These are phyloP conservation scores for Siderastrea siderea DNA, from an alignment of 92 coral and sea anemone genomes.

Conservation along the genomic window DNA sequence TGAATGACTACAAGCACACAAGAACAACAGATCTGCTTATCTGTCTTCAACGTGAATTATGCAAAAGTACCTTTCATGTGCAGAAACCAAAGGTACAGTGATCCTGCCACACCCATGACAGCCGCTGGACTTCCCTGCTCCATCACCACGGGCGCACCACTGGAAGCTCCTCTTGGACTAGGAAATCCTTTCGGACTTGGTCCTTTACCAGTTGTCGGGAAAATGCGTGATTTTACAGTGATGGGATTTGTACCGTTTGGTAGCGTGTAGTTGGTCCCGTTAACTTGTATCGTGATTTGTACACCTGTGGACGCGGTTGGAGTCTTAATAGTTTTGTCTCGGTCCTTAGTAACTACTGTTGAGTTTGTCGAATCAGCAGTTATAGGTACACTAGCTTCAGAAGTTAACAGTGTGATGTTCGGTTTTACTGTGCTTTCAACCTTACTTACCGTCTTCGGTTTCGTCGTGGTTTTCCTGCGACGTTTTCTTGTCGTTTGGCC, in stretches of 20 bases:
- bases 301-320: constrained; percentile 52
- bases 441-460: constrained; percentile 30
- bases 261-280: constrained; percentile 26
- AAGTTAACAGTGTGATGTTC: constrained; percentile 3
- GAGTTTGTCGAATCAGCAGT: constrained; percentile 11
- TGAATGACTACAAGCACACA: no score
- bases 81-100: constrained; percentile 76
- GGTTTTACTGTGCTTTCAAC: constrained; percentile 19
- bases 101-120: constrained; percentile 68
- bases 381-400: constrained; percentile 18
- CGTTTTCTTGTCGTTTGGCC: background rate
- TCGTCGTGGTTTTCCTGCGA: background rate
- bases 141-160: constrained; percentile 53
- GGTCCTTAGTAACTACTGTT: constrained; percentile 6
- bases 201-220: background rate
- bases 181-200: background rate
- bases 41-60: background rate
- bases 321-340: constrained; percentile 31
- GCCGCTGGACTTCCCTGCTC: constrained; percentile 54
- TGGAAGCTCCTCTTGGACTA: background rate
- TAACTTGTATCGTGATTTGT: constrained; percentile 32
- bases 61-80: constrained; percentile 69
- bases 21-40: no score
- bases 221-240: background rate
- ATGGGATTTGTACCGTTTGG: constrained; percentile 5